phyloP scores from a whole-genome alignment of 1,140 invertebrate genomes.

The Polyergus mexicanus region DNA sequence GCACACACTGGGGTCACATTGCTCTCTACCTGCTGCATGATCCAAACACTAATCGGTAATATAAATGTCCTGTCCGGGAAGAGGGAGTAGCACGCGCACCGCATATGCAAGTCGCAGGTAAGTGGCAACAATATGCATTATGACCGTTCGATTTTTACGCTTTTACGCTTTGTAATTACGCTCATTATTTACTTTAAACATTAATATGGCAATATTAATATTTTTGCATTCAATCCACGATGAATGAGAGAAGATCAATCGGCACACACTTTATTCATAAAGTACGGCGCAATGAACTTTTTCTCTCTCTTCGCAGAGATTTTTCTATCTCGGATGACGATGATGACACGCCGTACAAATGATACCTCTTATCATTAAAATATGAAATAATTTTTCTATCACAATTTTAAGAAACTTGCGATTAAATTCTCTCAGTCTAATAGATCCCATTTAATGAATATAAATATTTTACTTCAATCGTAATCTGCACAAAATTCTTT shows the following conservation, averaged over 20 bases:
- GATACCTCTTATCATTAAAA: background rate
- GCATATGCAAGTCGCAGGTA: slow-evolving; percentile 55
- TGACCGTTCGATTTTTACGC: slow-evolving; percentile 63
- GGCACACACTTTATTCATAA: background rate
- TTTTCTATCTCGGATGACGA: background rate
- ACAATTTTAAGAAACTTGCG: too few species aligned
- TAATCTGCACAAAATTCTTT: too few species aligned
- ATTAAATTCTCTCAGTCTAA: too few species aligned
- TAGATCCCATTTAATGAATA: too few species aligned
- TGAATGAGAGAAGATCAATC: background rate
- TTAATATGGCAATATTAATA: slow-evolving; percentile 28
- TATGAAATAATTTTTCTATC: slow-evolving; percentile 7
- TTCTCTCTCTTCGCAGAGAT: background rate
- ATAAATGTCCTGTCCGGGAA: slow-evolving; percentile 68
- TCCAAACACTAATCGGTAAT: slow-evolving; percentile 79
- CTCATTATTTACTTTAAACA: slow-evolving; percentile 52
- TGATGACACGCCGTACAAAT: background rate
- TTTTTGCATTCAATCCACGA: slow-evolving; percentile 6
- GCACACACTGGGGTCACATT: slow-evolving; percentile 75
- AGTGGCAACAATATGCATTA: slow-evolving; percentile 75
- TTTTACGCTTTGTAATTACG: slow-evolving; percentile 70
- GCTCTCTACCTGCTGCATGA: slow-evolving; percentile 80
- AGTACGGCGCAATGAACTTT: background rate
- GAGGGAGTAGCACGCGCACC: slow-evolving; percentile 39
- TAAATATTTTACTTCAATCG: too few species aligned